Base-by-base conservation (phyloP, 2,888 invertebrate species). In the Melieria picta region DNA sequence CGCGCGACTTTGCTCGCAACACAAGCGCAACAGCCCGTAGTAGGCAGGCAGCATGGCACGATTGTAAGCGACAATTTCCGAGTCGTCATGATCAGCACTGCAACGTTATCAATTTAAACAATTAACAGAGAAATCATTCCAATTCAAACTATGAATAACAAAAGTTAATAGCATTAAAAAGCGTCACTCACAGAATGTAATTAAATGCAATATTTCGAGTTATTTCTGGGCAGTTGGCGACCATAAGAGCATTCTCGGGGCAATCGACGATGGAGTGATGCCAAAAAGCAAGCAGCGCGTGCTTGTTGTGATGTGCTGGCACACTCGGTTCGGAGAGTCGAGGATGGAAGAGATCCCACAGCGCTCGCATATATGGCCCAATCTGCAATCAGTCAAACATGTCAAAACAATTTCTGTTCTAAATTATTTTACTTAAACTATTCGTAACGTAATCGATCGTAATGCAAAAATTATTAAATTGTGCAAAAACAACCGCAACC, bases 181-280 rank as follows among this genome's bases (percentile, higher is more conserved):
- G 61, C 7, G n/a, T n/a, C 60, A 74, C 93, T 92, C 88, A 97
- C 96, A 97, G 89, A 86, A 97, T 97, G 83, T 97, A 97, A 87
- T 97, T 98, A 89, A 96, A 97, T 76, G 96, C 97, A 86, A 98
- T 96, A 86, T 98, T 96, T 87, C 97, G 96, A 62, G 93, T 94
- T 75, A 97, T 94, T 80, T 94, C 91, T 57, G 93, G 92, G 87
- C 96, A 96, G 82, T 93, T 92, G 71, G 96, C 91, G 79, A 97
- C 95, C 68, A 94, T 90, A 83, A 94, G 92, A 55, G 97, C 92
- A 86, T 97, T 97, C 88, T 97, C 97, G 0, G 95, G 94, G 85
- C 97, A 97, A 87, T 98, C 97, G 7, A 93, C 90, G 79, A 95
- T 94, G 46, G 95, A 96, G 77, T 96, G 94, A 89, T 97, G 95